Conservation (phyloP, 2,797 vertebrate species). For the Sciurus carolinensis region DNA sequence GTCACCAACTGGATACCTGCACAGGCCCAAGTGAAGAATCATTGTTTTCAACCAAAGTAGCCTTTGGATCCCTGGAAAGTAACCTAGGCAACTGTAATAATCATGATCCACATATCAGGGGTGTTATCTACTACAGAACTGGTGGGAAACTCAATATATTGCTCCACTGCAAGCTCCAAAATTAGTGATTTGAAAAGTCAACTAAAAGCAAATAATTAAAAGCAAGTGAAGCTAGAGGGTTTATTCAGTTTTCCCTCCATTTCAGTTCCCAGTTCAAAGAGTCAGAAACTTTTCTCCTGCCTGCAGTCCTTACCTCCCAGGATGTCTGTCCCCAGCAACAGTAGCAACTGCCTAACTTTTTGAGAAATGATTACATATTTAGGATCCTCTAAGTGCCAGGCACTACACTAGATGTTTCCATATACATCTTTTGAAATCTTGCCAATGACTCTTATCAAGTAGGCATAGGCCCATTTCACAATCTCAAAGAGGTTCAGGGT, state of each 20-base stretch:
- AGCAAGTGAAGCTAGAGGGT: too few species aligned
- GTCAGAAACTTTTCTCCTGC: not conserved
- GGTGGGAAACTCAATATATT: not conserved
- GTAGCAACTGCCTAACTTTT: not conserved
- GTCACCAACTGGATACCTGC: not conserved
- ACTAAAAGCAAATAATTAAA: too few species aligned
- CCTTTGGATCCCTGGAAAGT: not conserved
- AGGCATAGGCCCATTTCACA: not conserved
- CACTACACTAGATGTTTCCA: not conserved
- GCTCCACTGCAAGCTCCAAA: too few species aligned
- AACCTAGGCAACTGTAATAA: too few species aligned
- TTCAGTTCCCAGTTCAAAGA: not conserved
- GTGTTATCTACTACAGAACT: not conserved
- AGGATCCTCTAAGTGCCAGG: not conserved
- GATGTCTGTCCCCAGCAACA: not conserved
- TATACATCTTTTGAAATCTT: not conserved
- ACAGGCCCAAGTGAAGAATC: not conserved
- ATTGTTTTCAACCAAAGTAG: not conserved
- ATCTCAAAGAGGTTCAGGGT: not conserved
- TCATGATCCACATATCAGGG: not conserved
- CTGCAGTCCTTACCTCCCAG: not conserved
- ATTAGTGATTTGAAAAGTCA: not conserved
- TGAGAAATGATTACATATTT: not conserved
- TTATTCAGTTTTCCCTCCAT: not conserved
- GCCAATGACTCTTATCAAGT: not conserved